A percentile compares a stretch with the other conserved stretches of the same genome.
These are phyloP conservation scores for Cryptocephalus primarius DNA, from an alignment of 2,888 invertebrate species.

Conservation along the genomic window DNA sequence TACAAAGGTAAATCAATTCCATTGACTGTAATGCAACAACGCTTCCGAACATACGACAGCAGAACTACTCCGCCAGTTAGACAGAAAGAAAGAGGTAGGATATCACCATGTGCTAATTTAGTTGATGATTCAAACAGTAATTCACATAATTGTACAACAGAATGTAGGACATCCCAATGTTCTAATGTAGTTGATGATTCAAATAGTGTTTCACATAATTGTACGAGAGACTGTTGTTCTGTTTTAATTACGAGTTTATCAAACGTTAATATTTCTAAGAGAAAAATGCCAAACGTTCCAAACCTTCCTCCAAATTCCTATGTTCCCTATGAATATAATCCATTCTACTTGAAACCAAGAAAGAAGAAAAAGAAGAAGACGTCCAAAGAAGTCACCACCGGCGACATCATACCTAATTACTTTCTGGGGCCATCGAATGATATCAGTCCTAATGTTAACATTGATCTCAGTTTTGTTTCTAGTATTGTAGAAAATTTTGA, in stretches of 20 bases:
- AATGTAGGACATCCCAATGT: neutral
- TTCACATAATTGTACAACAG: too few relatives aligned
- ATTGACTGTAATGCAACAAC: too few relatives aligned
- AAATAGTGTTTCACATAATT: too few relatives aligned
- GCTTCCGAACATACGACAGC: too few relatives aligned
- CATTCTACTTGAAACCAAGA: slow-evolving; percentile 1
- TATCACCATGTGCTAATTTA: slow-evolving; percentile 2
- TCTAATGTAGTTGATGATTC: slow-evolving; percentile 2
- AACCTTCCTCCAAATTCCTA: neutral
- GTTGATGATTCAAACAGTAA: neutral
- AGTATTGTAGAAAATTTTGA: slow-evolving; percentile 6
- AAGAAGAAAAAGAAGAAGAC: neutral
- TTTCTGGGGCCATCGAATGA: neutral
- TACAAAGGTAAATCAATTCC: neutral
- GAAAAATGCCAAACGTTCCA: neutral
- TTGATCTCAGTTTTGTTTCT: slow-evolving; percentile 4
- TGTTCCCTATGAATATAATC: neutral
- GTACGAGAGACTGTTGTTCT: too few relatives aligned
- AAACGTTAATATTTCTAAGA: too few relatives aligned
- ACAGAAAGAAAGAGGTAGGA: slow-evolving; percentile 3
- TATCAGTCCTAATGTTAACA: neutral
- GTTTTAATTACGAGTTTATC: too few relatives aligned
- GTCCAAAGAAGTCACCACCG: neutral
- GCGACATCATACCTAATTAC: neutral
- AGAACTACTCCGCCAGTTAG: too few relatives aligned